Base-by-base conservation (phyloP, 2,797 vertebrate species). In the Enteromius viviparus region DNA sequence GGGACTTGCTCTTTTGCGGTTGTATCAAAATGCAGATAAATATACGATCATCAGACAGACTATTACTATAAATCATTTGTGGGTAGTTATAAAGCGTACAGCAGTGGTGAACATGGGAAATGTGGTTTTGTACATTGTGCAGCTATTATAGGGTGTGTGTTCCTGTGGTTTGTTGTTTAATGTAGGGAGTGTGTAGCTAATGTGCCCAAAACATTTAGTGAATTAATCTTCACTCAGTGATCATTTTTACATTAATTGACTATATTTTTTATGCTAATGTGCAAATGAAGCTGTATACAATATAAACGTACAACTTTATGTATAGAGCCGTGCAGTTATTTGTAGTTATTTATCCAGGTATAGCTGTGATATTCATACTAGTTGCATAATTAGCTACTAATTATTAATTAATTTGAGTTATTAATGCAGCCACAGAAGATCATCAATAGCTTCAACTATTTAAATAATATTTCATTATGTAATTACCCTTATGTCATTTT, bases 81-180 rank as follows among this genome's bases (percentile, higher is more conserved):
- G 64, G 2, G 74, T 60, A 58, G 51, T 8, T 78, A 47, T n/a
- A 9, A 66, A 66, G 32, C 7, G 0, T 32, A 19, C 23, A 19
- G 45, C 23, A 32, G 64, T n/a, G 12, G 32, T 55, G 47, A 79
- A 68, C 32, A 55, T 53, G 64, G 77, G 64, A 79, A 79, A 68
- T 79, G 64, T 79, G 77, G 2, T 69, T 68, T 79, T 68, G 64
- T 53, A 53, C 77, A 55, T 40, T 69, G 47, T 42, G 47, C 32
- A 11, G 47, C 64, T 68, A 40, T 53, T 79, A 26, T 37, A 40
- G 29, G 32, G 74, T 26, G 47, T 83, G 37, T 75, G 40, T 49
- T 47, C 40, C 29, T 85, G 71, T 34, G 42, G 21, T 42, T 21
- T 64, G 26, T 60, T 34, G 58, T 85, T 80, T 85, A 23, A 78